Conservation (phyloP, 2,888 invertebrate genomes). For the Himalopsyche japonica region DNA sequence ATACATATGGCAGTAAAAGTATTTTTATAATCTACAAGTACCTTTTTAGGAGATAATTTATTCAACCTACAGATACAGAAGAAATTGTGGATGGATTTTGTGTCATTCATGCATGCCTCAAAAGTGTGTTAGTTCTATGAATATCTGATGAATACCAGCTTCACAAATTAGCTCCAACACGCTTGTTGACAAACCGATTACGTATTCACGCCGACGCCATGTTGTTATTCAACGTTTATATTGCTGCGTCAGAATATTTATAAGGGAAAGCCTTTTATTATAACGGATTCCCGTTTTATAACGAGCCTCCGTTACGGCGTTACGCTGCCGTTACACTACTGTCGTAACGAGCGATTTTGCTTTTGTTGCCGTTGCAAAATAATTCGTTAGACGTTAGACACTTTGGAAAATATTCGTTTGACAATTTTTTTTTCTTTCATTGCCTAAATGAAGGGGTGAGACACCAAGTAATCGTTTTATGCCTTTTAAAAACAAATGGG, state of each 20-base stretch:
- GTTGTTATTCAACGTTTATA: slow-evolving; percentile 1
- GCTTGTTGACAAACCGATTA: neutral
- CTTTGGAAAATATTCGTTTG: neutral
- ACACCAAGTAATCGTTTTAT: neutral
- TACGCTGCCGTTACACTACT: neutral
- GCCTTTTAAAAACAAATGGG: neutral
- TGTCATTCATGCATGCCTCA: neutral
- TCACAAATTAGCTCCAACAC: neutral
- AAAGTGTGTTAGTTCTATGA: neutral
- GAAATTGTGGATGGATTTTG: neutral
- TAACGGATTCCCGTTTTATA: slow-evolving; percentile 1
- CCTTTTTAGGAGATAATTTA: too few species aligned
- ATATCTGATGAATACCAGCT: neutral
- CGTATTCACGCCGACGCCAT: neutral
- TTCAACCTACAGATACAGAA: too few species aligned
- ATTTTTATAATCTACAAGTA: too few species aligned
- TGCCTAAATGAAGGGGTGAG: neutral
- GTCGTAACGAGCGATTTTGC: neutral
- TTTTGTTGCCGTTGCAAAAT: neutral
- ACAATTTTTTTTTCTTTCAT: neutral
- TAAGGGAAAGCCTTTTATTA: slow-evolving; percentile 1
- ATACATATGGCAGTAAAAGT: too few species aligned
- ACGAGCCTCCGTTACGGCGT: neutral
- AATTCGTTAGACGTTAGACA: neutral
- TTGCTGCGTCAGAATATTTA: neutral